These are phyloP conservation scores for Oreotrochilus melanogaster DNA, from an alignment of 2,113 vertebrate genomes.

Conservation along the genomic window DNA sequence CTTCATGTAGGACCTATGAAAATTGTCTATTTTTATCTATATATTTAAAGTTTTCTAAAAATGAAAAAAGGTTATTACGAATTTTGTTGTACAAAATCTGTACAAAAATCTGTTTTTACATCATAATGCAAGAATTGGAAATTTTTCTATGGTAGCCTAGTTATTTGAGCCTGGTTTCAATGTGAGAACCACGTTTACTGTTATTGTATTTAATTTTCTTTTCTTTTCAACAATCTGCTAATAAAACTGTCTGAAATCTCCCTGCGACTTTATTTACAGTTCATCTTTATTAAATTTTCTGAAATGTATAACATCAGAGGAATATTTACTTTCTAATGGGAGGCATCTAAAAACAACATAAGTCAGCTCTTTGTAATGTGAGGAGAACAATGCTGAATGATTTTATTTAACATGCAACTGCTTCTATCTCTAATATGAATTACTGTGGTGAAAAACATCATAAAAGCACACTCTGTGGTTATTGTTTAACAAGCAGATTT, in stretches of 20 bases:
- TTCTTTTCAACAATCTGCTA: constrained; percentile 90
- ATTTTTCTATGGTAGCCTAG: constrained; percentile 88
- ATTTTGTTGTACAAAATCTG: constrained; percentile 90
- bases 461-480: constrained; percentile 86
- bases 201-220: constrained; percentile 89
- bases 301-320: constrained; percentile 79
- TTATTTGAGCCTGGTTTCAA: constrained; percentile 88
- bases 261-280: constrained; percentile 82
- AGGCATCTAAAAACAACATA: constrained; percentile 84
- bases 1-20: constrained; percentile 89
- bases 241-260: constrained; percentile 90
- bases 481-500: constrained; percentile 91
- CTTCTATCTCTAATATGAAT: constrained; percentile 87
- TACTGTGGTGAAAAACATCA: constrained; percentile 84
- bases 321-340: constrained; percentile 87
- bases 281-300: constrained; percentile 82
- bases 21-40: constrained; percentile 92
- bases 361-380: constrained; percentile 86
- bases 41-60: constrained; percentile 92
- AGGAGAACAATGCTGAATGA: constrained; percentile 82
- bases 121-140: constrained; percentile 88
- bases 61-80: constrained; percentile 89
- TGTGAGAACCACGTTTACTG: constrained; percentile 87
- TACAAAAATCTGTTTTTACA: constrained; percentile 91
- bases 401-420: constrained; percentile 87